Evolutionary conservation across 2,797 vertebrate genomes (phyloP).

Genomic region (Silurus lanzhouensis): DNA sequence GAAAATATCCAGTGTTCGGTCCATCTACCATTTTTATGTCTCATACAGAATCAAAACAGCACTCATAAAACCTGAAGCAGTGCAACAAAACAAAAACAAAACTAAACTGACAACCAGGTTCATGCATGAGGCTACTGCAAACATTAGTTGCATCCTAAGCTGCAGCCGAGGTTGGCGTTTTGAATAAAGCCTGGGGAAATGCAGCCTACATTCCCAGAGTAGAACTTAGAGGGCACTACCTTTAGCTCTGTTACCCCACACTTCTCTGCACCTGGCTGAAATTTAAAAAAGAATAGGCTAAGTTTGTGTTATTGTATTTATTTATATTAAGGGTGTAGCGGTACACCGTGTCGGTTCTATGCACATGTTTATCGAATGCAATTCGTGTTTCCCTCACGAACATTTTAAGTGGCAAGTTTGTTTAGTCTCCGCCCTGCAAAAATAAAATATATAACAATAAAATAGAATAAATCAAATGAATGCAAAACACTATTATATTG

Average conservation of each 20-base stretch:
- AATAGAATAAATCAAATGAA: too few relatives aligned
- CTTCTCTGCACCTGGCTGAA: constrained; percentile 25
- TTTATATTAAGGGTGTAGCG: too few relatives aligned
- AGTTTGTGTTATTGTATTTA: neutral
- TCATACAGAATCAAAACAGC: neutral
- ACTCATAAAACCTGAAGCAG: neutral
- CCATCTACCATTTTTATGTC: neutral
- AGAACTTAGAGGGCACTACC: constrained; percentile 6
- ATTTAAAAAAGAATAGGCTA: constrained; percentile 11
- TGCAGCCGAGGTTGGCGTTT: neutral
- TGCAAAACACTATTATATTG: too few relatives aligned
- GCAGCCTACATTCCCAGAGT: constrained; percentile 23
- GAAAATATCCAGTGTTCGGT: neutral
- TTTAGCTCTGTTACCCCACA: constrained; percentile 1
- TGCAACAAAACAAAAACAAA: neutral
- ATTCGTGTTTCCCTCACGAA: too few relatives aligned
- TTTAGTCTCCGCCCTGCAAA: too few relatives aligned
- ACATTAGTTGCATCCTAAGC: constrained; percentile 7
- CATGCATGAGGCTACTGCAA: constrained; percentile 34
- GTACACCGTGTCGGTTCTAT: too few relatives aligned
- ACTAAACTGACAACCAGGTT: constrained; percentile 37
- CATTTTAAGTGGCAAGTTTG: too few relatives aligned
- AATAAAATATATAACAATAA: too few relatives aligned
- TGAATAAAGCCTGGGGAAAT: neutral
- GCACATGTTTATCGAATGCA: too few relatives aligned